Evolutionary conservation across 2,797 vertebrate species (phyloP).

Genomic region (Acridotheres tristis): DNA sequence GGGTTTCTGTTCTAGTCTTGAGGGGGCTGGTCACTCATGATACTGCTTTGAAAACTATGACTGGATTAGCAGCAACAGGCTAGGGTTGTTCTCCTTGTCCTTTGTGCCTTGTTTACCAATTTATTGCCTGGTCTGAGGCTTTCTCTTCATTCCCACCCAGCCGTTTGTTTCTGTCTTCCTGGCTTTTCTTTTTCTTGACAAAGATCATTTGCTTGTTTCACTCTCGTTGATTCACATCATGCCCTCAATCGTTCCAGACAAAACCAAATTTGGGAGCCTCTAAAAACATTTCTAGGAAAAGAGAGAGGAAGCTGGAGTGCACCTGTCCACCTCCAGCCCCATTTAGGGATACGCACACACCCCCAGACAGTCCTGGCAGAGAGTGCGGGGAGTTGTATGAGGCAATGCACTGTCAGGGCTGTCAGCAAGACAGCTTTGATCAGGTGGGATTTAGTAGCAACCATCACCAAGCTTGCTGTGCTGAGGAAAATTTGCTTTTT

Average conservation of each 20-base stretch:
- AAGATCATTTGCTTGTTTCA: neutral
- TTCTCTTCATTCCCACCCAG: neutral
- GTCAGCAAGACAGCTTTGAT: neutral
- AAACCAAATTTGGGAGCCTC: neutral
- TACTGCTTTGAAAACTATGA: neutral
- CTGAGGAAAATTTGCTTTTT: neutral
- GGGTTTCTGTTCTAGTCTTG: neutral
- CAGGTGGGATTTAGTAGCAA: neutral
- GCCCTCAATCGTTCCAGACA: neutral
- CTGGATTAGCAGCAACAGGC: neutral
- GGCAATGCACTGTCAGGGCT: neutral
- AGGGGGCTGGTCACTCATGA: neutral
- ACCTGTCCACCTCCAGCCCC: neutral
- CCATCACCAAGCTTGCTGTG: neutral
- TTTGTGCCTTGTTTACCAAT: neutral
- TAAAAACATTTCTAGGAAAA: neutral
- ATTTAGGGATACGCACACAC: accelerated
- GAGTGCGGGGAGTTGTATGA: accelerated
- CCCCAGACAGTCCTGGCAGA: neutral
- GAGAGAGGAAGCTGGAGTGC: neutral
- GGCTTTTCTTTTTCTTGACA: neutral
- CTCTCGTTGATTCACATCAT: neutral
- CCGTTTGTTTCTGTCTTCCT: neutral
- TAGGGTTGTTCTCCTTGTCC: neutral
- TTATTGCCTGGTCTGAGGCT: neutral